Evolutionary conservation across 2,797 vertebrate species (phyloP).

Genomic region (Alosa sapidissima): DNA sequence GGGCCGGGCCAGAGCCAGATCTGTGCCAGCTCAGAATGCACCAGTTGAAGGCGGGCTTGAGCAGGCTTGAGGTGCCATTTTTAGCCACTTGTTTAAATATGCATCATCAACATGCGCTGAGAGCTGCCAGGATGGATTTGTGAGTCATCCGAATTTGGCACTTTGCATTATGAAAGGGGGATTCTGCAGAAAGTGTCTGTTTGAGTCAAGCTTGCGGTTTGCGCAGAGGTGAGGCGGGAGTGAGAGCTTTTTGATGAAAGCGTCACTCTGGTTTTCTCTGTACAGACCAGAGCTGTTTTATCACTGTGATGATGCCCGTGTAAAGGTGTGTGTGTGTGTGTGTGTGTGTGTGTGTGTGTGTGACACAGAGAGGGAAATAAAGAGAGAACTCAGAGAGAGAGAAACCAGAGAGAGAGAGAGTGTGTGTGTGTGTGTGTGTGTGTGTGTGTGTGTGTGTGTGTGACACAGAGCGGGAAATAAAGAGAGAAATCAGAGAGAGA

Average conservation of each 20-base stretch:
- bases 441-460: not conserved
- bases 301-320: not conserved
- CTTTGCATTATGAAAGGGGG: slow-evolving; percentile 4
- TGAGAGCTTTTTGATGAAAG: not conserved
- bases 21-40: not conserved
- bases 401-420: not conserved
- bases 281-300: not conserved
- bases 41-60: not conserved
- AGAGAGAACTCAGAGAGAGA: not conserved
- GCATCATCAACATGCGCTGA: not conserved
- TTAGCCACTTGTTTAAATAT: not conserved
- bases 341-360: slow-evolving; percentile 10
- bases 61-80: not conserved
- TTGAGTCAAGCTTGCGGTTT: not conserved
- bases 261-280: not conserved
- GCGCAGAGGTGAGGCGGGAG: not conserved
- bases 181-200: not conserved
- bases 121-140: not conserved
- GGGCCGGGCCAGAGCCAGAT: no score
- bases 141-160: not conserved
- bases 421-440: not conserved
- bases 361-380: not conserved
- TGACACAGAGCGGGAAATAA: not conserved
- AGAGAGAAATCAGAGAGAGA: not conserved
- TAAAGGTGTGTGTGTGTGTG: not conserved